Conservation (phyloP, 2,888 invertebrate genomes). For the Acheta domesticus region DNA sequence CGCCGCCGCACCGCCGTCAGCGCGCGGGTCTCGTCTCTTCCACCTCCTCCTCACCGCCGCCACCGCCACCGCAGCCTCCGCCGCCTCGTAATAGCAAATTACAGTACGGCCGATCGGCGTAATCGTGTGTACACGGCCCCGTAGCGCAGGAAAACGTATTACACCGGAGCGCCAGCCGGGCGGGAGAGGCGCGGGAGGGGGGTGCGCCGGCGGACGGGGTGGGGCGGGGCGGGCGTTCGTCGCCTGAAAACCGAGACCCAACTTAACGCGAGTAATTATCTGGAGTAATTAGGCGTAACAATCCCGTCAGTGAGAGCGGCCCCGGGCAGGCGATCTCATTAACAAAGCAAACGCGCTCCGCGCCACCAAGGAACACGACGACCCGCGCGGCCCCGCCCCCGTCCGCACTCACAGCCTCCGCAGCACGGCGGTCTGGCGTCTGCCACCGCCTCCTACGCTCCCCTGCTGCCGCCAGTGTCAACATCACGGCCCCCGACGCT, state of each 20-base stretch:
- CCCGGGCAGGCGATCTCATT: constrained; percentile 32
- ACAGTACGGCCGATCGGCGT: background rate
- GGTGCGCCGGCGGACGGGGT: background rate
- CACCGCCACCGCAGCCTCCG: background rate
- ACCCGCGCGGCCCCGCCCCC: background rate
- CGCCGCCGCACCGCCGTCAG: background rate
- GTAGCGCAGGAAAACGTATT: constrained; percentile 9
- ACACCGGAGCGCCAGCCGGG: background rate
- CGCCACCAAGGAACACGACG: background rate
- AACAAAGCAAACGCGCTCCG: constrained; percentile 31
- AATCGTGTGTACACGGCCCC: constrained; percentile 18
- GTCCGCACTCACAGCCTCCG: background rate
- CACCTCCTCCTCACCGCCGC: background rate
- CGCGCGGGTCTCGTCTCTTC: background rate
- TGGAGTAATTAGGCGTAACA: constrained; percentile 37
- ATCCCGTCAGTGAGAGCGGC: constrained; percentile 35
- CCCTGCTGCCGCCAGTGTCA: constrained; percentile 20
- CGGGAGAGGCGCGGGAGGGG: too few species aligned
- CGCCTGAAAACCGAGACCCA: constrained; percentile 22
- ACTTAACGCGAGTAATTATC: constrained; percentile 37
- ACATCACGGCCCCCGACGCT: background rate
- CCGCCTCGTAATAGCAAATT: background rate
- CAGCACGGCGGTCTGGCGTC: background rate
- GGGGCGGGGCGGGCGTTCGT: background rate
- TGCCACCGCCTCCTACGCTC: background rate